A percentile compares a stretch with the other conserved stretches of the same genome.
Conservation (phyloP, 2,113 vertebrate genomes). For the Brachypodius melanocephalos region DNA sequence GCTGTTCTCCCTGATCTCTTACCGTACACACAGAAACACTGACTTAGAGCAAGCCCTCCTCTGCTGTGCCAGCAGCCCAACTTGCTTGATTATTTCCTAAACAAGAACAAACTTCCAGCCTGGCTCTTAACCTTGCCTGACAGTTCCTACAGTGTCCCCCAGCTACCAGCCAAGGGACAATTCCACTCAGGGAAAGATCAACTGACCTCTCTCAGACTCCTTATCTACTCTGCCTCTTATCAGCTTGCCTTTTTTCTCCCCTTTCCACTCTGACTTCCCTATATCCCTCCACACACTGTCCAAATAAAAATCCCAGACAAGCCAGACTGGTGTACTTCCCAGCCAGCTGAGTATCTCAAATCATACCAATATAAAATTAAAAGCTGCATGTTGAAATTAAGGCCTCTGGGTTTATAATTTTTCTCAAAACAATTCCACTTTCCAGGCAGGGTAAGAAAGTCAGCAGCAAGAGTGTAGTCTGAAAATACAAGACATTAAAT, state of each 20-base stretch:
- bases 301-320: neutral
- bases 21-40: neutral
- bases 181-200: neutral
- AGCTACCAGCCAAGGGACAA: neutral
- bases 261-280: neutral
- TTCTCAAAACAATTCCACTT: neutral
- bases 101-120: neutral
- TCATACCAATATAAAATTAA: neutral
- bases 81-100: neutral
- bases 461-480: neutral
- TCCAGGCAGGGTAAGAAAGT: neutral
- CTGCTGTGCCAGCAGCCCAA: neutral
- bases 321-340: neutral
- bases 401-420: neutral
- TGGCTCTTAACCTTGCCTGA: neutral
- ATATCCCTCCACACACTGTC: neutral
- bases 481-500: constrained; percentile 34
- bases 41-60: neutral
- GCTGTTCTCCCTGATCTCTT: neutral
- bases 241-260: neutral
- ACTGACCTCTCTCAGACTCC: neutral
- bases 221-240: neutral
- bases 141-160: neutral
- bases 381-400: neutral
- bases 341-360: neutral